Conservation (phyloP, 2,888 invertebrate species). For the Hermaeophaga mercurialis region DNA sequence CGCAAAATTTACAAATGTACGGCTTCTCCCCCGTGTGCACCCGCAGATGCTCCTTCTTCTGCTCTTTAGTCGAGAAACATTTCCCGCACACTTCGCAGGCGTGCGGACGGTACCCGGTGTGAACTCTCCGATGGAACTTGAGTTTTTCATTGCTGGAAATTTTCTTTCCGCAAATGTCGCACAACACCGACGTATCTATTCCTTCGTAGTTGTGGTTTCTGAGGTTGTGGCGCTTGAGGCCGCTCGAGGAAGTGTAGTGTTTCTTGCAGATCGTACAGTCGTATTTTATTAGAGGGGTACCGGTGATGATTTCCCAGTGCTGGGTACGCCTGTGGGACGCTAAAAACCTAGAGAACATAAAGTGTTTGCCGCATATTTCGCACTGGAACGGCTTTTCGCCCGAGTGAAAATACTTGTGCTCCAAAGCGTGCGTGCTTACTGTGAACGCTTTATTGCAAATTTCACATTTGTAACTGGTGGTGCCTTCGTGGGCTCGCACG, state of each 20-base stretch:
- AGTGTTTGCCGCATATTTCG: conserved; percentile 61
- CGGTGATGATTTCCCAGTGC: conserved; percentile 58
- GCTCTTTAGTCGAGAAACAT: conserved; percentile 58
- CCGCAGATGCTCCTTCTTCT: conserved; percentile 52
- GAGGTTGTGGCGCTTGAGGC: conserved; percentile 51
- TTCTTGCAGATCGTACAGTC: conserved; percentile 52
- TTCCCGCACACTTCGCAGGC: conserved; percentile 57
- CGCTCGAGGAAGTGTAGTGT: conserved; percentile 49
- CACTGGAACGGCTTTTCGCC: conserved; percentile 60
- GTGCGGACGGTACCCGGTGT: conserved; percentile 59
- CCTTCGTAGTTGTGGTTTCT: conserved; percentile 47
- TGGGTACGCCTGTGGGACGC: conserved; percentile 59
- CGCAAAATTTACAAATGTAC: conserved; percentile 50
- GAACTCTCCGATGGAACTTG: conserved; percentile 52
- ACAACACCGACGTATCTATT: conserved; percentile 59
- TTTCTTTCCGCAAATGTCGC: conserved; percentile 54
- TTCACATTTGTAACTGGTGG: conserved; percentile 57
- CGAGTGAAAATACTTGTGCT: conserved; percentile 57
- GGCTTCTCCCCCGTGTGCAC: conserved; percentile 55
- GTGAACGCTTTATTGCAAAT: conserved; percentile 59
- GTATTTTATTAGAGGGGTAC: conserved; percentile 53
- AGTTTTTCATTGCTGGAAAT: conserved; percentile 53
- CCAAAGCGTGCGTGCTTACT: conserved; percentile 59
- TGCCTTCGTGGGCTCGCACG: conserved; percentile 55
- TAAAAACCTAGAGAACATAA: conserved; percentile 60